phyloP scores from a whole-genome alignment of 2,888 invertebrate genomes.

The Ernsta delagoae region DNA sequence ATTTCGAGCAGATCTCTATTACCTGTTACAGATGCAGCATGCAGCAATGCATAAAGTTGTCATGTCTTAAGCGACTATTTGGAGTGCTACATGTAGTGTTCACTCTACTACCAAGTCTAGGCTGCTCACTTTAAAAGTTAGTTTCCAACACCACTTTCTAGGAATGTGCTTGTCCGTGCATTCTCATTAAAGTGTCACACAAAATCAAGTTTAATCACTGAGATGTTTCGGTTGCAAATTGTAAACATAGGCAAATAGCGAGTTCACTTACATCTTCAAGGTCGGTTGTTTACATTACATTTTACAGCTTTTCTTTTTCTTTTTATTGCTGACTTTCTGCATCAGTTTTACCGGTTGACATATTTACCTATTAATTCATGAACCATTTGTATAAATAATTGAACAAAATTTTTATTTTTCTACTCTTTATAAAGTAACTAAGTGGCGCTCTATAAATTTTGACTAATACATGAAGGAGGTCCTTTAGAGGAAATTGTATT shows the following conservation, averaged over 20 bases:
- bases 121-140: slow-evolving; percentile 48
- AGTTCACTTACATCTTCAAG: slow-evolving; percentile 58
- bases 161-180: slow-evolving; percentile 68
- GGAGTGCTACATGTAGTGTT: slow-evolving; percentile 6
- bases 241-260: slow-evolving; percentile 48
- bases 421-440: no score
- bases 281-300: slow-evolving; percentile 54
- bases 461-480: no score
- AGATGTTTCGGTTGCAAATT: slow-evolving; percentile 56
- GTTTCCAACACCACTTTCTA: slow-evolving; percentile 51
- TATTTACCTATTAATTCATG: slow-evolving; percentile 17
- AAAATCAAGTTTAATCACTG: slow-evolving; percentile 66
- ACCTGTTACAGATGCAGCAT: slow-evolving; percentile 1
- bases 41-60: slow-evolving; percentile 6
- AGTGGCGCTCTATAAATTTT: no score
- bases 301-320: slow-evolving; percentile 44
- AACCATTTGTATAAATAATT: slow-evolving; percentile 18
- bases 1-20: neutral
- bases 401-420: neutral
- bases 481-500: no score
- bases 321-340: slow-evolving; percentile 34
- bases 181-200: slow-evolving; percentile 59
- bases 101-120: slow-evolving; percentile 21
- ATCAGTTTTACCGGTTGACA: slow-evolving; percentile 32
- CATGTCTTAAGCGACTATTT: slow-evolving; percentile 18